A percentile compares a stretch with the other conserved stretches of the same genome.
phyloP scores from a whole-genome alignment of 2,888 invertebrate species.

The Stictocephala bisonia region DNA sequence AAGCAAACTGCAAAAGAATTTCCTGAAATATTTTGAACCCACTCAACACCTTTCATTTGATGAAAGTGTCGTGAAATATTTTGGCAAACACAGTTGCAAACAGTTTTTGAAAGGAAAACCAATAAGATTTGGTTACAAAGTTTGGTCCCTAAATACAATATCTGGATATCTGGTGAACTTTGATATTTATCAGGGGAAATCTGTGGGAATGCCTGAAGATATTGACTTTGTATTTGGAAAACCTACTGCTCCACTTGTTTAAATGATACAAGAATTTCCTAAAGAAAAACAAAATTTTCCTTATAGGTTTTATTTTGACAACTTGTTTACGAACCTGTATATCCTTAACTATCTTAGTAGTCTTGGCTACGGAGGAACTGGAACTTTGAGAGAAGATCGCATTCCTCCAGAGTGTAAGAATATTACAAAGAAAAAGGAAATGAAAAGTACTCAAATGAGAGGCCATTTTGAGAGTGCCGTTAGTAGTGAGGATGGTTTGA shows the following conservation, averaged over 20 bases:
- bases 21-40: too few relatives aligned
- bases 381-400: slow-evolving; percentile 54
- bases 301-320: slow-evolving; percentile 57
- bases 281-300: slow-evolving; percentile 48
- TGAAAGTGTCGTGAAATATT: too few relatives aligned
- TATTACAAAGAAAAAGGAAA: slow-evolving; percentile 39
- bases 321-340: slow-evolving; percentile 58
- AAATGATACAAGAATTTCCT: slow-evolving; percentile 54
- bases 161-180: slow-evolving; percentile 61
- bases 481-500: slow-evolving; percentile 50
- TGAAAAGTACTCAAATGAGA: slow-evolving; percentile 34
- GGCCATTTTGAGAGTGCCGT: slow-evolving; percentile 44
- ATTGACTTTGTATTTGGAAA: slow-evolving; percentile 20
- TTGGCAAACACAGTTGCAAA: too few relatives aligned
- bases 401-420: slow-evolving; percentile 50
- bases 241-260: slow-evolving; percentile 37
- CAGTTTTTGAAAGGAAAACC: too few relatives aligned
- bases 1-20: too few relatives aligned
- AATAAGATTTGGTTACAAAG: too few relatives aligned
- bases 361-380: slow-evolving; percentile 55
- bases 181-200: slow-evolving; percentile 60
- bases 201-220: slow-evolving; percentile 42
- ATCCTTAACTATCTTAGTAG: slow-evolving; percentile 53
- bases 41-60: too few relatives aligned
- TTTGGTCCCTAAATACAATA: slow-evolving; percentile 58